A percentile compares a stretch with the other conserved stretches of the same genome.
Conservation (phyloP, 1,140 invertebrate species). For the Archivesica marissinica region DNA sequence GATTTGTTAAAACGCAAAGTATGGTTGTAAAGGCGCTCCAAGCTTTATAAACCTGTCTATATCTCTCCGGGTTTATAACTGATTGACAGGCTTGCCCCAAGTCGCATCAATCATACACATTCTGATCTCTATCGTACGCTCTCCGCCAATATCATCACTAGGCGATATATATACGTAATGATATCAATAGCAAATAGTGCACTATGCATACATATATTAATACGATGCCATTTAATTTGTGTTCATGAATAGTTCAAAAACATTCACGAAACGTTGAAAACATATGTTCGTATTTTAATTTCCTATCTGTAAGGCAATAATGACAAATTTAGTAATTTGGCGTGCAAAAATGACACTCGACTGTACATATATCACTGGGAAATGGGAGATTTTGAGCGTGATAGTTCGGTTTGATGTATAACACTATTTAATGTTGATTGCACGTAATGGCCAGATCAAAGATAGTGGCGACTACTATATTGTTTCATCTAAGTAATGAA, state of each 20-base stretch:
- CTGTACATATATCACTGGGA: constrained; percentile 23
- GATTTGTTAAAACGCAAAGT: constrained; percentile 34
- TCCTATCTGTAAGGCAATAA: constrained; percentile 35
- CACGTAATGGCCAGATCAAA: constrained; percentile 58
- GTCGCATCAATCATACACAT: constrained; percentile 23
- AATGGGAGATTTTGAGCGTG: constrained; percentile 16
- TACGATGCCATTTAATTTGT: no score
- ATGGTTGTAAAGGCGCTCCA: not conserved
- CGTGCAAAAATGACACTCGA: not conserved
- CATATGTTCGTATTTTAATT: not conserved
- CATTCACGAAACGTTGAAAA: not conserved
- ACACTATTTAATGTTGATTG: constrained; percentile 51
- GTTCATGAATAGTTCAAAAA: no score
- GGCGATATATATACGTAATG: no score
- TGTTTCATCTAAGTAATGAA: constrained; percentile 61
- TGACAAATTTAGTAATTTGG: constrained; percentile 36
- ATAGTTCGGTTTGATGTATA: constrained; percentile 43
- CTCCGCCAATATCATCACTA: constrained; percentile 8
- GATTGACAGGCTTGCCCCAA: constrained; percentile 18
- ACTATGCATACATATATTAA: no score
- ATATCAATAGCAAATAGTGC: not conserved
- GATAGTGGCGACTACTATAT: constrained; percentile 47
- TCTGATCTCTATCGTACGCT: constrained; percentile 7
- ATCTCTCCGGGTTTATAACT: not conserved
- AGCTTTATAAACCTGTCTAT: constrained; percentile 5